A percentile compares a stretch with the other conserved stretches of the same genome.
Evolutionary conservation across 2,888 invertebrate genomes (phyloP).

Genomic region (Octonoba sinensis): DNA sequence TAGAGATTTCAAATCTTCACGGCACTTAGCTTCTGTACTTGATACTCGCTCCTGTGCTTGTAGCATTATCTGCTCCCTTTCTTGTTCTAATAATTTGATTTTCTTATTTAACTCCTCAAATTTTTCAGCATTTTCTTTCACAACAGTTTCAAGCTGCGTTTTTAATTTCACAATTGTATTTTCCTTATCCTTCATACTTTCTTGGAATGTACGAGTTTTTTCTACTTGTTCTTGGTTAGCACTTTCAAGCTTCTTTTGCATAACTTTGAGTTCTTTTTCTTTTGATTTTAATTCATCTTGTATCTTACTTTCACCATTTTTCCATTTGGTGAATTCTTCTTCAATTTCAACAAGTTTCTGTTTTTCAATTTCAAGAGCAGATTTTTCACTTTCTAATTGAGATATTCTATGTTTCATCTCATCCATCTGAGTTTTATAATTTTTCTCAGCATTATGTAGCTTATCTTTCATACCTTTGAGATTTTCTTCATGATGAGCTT

Average conservation of each 20-base stretch:
- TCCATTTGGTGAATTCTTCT: conserved; percentile 23
- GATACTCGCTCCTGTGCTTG: conserved; percentile 55
- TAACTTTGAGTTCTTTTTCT: conserved; percentile 39
- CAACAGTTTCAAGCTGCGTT: conserved; percentile 27
- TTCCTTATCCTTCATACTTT: conserved; percentile 50
- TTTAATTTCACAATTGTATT: conserved; percentile 50
- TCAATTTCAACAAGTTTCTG: conserved; percentile 23
- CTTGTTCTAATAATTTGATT: conserved; percentile 39
- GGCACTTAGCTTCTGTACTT: conserved; percentile 47
- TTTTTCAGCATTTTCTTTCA: conserved; percentile 36
- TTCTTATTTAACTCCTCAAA: conserved; percentile 33
- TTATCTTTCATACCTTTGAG: conserved; percentile 50
- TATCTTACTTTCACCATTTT: conserved; percentile 23
- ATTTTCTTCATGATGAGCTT: conserved; percentile 34
- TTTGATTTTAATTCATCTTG: conserved; percentile 32
- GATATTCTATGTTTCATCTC: conserved; percentile 36
- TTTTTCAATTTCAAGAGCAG: conserved; percentile 11
- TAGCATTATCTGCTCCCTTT: conserved; percentile 47
- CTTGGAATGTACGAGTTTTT: conserved; percentile 38
- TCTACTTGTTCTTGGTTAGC: conserved; percentile 35
- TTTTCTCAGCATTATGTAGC: conserved; percentile 55
- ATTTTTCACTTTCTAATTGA: conserved; percentile 37
- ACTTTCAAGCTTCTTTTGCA: conserved; percentile 30
- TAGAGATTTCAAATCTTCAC: conserved; percentile 44
- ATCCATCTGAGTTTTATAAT: conserved; percentile 38